These are phyloP conservation scores for Azemiops feae DNA, from an alignment of 2,113 vertebrate species.

Conservation along the genomic window DNA sequence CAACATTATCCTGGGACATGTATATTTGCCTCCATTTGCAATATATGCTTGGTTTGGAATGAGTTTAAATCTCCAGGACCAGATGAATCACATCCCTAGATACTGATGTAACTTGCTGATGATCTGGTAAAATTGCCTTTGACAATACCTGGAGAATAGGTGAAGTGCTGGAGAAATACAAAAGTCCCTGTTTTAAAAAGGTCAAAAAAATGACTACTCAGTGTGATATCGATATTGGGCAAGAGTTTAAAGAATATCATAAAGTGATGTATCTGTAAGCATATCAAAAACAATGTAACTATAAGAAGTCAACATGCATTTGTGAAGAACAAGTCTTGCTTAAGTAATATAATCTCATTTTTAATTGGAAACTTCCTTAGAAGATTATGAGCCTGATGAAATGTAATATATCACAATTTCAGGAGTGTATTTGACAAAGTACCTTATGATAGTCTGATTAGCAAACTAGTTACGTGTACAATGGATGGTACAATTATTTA, in stretches of 20 bases:
- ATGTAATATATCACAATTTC: neutral
- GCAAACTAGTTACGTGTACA: neutral
- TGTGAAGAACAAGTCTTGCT: neutral
- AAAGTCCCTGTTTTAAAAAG: neutral
- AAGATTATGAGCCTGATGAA: neutral
- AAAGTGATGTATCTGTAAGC: neutral
- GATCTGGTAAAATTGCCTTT: neutral
- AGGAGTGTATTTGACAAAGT: neutral
- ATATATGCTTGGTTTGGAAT: neutral
- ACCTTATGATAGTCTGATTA: neutral
- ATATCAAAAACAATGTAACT: neutral
- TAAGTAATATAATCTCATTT: neutral
- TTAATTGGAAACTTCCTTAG: neutral
- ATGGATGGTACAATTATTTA: neutral
- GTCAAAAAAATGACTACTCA: neutral
- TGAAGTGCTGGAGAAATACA: neutral
- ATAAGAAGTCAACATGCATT: neutral
- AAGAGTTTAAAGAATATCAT: neutral
- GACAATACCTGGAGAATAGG: neutral
- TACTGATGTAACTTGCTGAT: neutral
- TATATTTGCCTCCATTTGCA: no score
- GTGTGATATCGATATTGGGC: neutral
- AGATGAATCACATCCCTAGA: neutral
- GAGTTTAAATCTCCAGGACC: neutral
- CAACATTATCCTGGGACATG: no score